phyloP scores from a whole-genome alignment of 2,113 vertebrate genomes.

The Atractosteus spatula region DNA sequence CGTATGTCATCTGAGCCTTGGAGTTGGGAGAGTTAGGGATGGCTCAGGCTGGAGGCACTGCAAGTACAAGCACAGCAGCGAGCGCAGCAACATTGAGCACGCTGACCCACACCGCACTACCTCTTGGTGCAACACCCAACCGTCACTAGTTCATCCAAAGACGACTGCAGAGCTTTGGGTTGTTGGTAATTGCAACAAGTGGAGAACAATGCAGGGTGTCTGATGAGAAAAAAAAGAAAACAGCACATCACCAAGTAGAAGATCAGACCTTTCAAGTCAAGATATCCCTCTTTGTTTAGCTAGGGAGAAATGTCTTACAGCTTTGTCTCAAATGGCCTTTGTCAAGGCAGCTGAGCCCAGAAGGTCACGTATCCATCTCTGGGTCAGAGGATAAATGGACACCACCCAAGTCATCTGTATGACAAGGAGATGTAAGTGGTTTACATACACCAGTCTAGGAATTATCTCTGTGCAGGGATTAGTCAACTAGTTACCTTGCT shows the following conservation, averaged over 20 bases:
- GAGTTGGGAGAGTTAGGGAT: too few species aligned
- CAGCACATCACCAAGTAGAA: slow-evolving; percentile 21
- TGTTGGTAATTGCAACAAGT: slow-evolving; percentile 39
- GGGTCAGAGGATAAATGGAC: slow-evolving; percentile 48
- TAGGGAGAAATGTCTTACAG: slow-evolving; percentile 26
- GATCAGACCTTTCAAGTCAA: slow-evolving; percentile 37
- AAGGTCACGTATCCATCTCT: slow-evolving; percentile 39
- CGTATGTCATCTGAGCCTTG: too few species aligned
- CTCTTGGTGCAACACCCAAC: not conserved
- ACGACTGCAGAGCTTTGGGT: slow-evolving; percentile 18
- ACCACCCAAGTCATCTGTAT: slow-evolving; percentile 40
- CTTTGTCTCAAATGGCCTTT: slow-evolving; percentile 31
- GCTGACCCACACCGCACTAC: not conserved
- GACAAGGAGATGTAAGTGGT: slow-evolving; percentile 36
- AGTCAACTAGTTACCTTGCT: slow-evolving; percentile 26
- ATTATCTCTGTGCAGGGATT: slow-evolving; percentile 30
- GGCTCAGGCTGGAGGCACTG: too few species aligned
- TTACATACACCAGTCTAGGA: slow-evolving; percentile 26
- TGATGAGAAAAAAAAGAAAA: slow-evolving; percentile 24
- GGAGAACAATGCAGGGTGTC: slow-evolving; percentile 35
- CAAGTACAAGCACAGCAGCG: too few species aligned
- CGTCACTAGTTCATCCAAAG: slow-evolving; percentile 3
- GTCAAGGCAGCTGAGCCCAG: slow-evolving; percentile 35
- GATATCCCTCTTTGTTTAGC: slow-evolving; percentile 30
- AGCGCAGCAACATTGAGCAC: too few species aligned